Evolutionary conservation across 2,797 vertebrate species (phyloP), one percentile per base, ranked within the genome.

Genomic region (Benthosema pterotum): DNA sequence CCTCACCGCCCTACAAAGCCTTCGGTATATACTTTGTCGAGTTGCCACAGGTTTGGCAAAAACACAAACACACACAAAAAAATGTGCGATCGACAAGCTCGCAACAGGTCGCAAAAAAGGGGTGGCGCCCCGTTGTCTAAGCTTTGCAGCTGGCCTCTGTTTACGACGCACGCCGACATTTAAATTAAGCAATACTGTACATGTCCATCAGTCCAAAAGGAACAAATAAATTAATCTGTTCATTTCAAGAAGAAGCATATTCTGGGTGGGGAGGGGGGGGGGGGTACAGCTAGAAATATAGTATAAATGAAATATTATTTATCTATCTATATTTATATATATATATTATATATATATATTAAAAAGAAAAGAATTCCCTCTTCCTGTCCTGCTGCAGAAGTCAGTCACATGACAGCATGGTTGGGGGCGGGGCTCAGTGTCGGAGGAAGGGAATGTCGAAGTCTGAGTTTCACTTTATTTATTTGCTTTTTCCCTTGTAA

Each of bases 211-310:
- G 81, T 75, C 78, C 66, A 53, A 79, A n/a, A 12, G 67, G 63
- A 77, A 83, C 77, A 91, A 92, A 92, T 92, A 92, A 91, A 90
- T 90, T 85, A 91, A 88, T 78, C 80, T 28, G 77, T 83, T 75
- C 75, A 14, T 77, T 72, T 65, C 74, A 70, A 79, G 77, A 70
- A 79, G 77, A 78, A 11, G 32, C 32, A 48, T 56, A 11, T 49
- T 57, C 57, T 72, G 69, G 48, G 11, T n/a, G n/a, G n/a, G n/a
- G n/a, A n/a, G n/a, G n/a, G n/a, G n/a, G n/a, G n/a, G n/a, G n/a
- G n/a, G n/a, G n/a, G n/a, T n/a, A n/a, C n/a, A n/a, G n/a, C n/a
- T n/a, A n/a, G n/a, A n/a, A n/a, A 25, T 25, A 25, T 3, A 25
- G 22, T 25, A 25, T 3, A 77, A 69, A 72, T 51, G 70, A 83